Evolutionary conservation across 2,797 vertebrate species (phyloP), one percentile per base, ranked within the genome.

Genomic region (Scolopax bukidnonensis): DNA sequence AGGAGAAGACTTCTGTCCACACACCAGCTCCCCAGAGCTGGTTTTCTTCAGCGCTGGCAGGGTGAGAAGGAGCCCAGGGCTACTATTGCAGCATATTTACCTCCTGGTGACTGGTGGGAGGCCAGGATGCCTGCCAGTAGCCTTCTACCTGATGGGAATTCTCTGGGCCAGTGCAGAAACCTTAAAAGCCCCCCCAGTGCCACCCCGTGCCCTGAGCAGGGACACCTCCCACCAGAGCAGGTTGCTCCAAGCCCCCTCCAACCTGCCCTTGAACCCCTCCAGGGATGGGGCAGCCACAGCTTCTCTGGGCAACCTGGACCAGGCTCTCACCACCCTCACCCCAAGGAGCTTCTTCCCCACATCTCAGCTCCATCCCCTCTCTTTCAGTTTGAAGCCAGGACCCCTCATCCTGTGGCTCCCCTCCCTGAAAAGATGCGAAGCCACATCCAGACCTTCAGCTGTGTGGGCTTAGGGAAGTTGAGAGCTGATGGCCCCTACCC

Each of bases 371-470:
- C 16, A 30, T 28, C 51, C 10, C 51, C 16, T 6, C 51, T 53
- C 28, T 53, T 30, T 30, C 51, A 17, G 51, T 16, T 10, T 53
- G 16, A 53, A 53, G 16, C 25, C 51, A 28, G 17, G 28, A 28
- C 51, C 28, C 27, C 28, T 53, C 16, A 7, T 53, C 51, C 51
- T 53, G 30, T 17, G 51, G 51, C 51, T 53, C 28, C 28, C 51
- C 16, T 30, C 16, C 51, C 28, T 53, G 28, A 53, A 53, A 53
- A 43, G 61, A 12, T 17, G 16, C 4, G 8, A 50, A 91, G 32
- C n/a, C 12, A 3, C 3, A 0, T 10, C 30, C 65, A 33, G 47
- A 13, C 11, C 23, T 61, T 18, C 12, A 12, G 51, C 12, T 18
- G 40, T 1, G 0, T 5, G 60, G 23, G 16, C 73, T 53, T 54